Evolutionary conservation across 2,797 vertebrate genomes (phyloP), one percentile per base, ranked within the genome.

Genomic region (Holocentrus rufus): DNA sequence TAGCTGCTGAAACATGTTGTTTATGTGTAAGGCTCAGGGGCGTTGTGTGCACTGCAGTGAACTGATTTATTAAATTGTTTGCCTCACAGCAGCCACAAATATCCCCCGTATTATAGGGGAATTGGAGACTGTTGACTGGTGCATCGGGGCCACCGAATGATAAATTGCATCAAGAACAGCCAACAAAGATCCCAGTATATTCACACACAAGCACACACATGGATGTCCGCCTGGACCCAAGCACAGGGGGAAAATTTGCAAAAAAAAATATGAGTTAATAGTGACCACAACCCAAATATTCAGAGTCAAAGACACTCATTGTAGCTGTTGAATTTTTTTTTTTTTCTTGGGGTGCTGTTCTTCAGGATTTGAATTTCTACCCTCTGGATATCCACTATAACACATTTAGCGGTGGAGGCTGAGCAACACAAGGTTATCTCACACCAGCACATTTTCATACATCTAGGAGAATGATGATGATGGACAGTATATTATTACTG

Each of bases 1-100:
- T 69, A 63, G 77, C 85, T 75, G 77, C 60, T n/a, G 54, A 69
- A 39, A 71, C 74, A 75, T 87, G 84, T 79, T 85, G 88, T 83
- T 87, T 88, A 78, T 82, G 88, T 84, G 84, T 88, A 74, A 85
- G 80, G 69, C 91, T 63, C 70, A 13, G 75, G 84, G 82, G 74
- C 80, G 68, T 79, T 22, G 14, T 71, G 83, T 84, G 76, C 69
- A 53, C 80, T 67, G 81, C 82, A 86, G 79, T 86, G 61, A 86
- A 80, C 79, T 91, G 90, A 92, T 93, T 93, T 93, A 92, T 93
- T 84, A 89, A 91, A 93, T 80, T 85, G 84, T 88, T 89, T 84
- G 76, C 81, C 83, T 90, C 84, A 60, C 83, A 84, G 80, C 80
- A 77, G 80, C 83, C 67, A 70, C 89, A 88, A 86, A 91, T 87